Evolutionary conservation across 2,888 invertebrate genomes (phyloP), one percentile per base, ranked within the genome.

Genomic region (Lithosia quadra): DNA sequence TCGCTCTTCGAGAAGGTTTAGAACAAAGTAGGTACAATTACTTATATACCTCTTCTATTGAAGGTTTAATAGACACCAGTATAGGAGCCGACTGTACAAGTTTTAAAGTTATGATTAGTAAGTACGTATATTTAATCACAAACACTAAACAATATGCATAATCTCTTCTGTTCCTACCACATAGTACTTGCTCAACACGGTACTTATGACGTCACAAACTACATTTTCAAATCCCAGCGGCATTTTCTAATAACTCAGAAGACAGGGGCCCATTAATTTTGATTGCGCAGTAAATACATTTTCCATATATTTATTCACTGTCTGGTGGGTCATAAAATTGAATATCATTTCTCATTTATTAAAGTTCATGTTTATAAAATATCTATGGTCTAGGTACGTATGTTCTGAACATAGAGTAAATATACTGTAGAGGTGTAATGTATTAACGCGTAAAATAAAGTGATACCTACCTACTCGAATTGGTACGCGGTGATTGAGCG

Each of bases 161-260:
- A 49, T 43, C 28, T 22, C 21, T 53, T 15, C 7, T 36, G n/a
- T 61, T 28, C 13, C 24, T 28, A 21, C 55, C 10, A 5, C 21
- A 34, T 18, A 67, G 24, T 24, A 33, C n/a, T 57, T 33, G 36
- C 18, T 18, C 56, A 62, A 64, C 64, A 55, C 39, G 68, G 67
- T 74, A 74, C 49, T 49, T 49, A n/a, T 49, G 49, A 49, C n/a
- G 43, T 64, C 43, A 72, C 69, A 59, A 70, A 75, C 58, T 68
- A 80, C 68, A 73, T 77, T 70, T 67, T 66, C 75, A 65, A 73
- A 78, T 69, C 63, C 79, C 71, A 59, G 57, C 59, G 80, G 80
- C 78, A 62, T 73, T 78, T 70, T 75, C 43, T 66, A 78, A 80
- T 79, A 79, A 71, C 43, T 79, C 71, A 72, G 63, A 64, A 71